These are phyloP conservation scores for Harpagifer antarcticus DNA, from an alignment of 2,797 vertebrate species.

Conservation along the genomic window DNA sequence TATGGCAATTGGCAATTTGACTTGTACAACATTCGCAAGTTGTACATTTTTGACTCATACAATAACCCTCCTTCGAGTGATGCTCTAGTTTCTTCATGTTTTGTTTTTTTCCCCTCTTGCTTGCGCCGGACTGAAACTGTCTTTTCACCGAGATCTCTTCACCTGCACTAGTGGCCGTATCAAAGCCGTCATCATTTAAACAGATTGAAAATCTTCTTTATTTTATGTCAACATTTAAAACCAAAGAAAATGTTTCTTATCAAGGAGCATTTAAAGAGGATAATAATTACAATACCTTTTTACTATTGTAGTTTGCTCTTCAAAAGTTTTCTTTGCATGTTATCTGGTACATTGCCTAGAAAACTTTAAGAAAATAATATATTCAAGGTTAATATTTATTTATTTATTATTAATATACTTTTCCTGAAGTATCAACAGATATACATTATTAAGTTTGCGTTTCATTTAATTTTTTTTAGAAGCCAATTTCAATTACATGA, in stretches of 20 bases:
- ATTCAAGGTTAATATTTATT: not conserved
- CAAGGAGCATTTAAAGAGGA: not conserved
- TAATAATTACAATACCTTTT: slow-evolving; percentile 1
- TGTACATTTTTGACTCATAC: too few relatives aligned
- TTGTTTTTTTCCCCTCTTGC: too few relatives aligned
- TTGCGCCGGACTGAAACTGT: too few relatives aligned
- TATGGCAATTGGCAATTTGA: too few relatives aligned
- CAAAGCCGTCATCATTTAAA: not conserved
- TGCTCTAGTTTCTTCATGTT: too few relatives aligned
- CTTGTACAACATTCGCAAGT: too few relatives aligned
- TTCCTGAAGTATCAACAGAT: not conserved
- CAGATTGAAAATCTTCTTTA: slow-evolving; percentile 1
- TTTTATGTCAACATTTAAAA: not conserved
- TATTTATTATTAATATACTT: too few relatives aligned
- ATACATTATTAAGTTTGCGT: slow-evolving; percentile 12
- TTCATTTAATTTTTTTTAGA: slow-evolving; percentile 44
- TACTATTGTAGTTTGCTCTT: not conserved
- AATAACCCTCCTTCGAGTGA: too few relatives aligned
- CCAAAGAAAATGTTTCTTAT: slow-evolving; percentile 11
- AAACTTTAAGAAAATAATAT: slow-evolving; percentile 1
- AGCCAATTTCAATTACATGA: slow-evolving; percentile 42
- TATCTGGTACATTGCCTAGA: not conserved
- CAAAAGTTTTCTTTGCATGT: not conserved
- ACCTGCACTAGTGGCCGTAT: too few relatives aligned
- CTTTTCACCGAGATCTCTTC: too few relatives aligned